phyloP scores from a whole-genome alignment of 1,140 invertebrate genomes.

The Ladona fulva region DNA sequence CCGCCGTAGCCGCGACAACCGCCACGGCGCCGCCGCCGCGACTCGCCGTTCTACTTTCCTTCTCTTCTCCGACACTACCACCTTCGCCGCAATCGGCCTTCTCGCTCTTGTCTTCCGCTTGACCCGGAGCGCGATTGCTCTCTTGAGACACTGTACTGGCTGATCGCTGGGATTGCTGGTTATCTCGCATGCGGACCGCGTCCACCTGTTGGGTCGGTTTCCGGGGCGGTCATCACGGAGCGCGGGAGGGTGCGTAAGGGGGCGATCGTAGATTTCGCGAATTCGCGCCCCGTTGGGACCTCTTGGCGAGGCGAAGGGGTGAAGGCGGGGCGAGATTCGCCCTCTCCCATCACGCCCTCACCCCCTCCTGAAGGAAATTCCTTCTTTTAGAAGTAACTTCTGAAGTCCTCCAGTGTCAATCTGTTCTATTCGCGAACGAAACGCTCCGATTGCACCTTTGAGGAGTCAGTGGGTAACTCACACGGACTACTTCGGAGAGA shows the following conservation, averaged over 20 bases:
- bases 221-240: conserved; percentile 13
- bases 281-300: conserved; percentile 12
- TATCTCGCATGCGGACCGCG: conserved; percentile 31
- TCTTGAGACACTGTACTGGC: background rate
- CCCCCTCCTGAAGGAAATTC: background rate
- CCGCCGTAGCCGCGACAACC: conserved; percentile 42
- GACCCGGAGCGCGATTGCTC: background rate
- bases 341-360: conserved; percentile 5
- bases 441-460: no score
- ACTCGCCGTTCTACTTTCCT: conserved; percentile 1
- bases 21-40: conserved; percentile 38
- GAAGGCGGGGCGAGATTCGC: background rate
- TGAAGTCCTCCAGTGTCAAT: no score
- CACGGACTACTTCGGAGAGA: no score
- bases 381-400: no score
- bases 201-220: background rate
- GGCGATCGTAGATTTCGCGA: conserved; percentile 1
- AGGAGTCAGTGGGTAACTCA: no score
- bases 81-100: background rate
- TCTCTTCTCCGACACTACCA: conserved; percentile 27
- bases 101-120: background rate
- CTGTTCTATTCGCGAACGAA: no score
- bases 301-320: conserved; percentile 22
- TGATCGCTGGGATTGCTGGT: conserved; percentile 27
- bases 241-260: conserved; percentile 26